These are phyloP conservation scores for Petromus typicus DNA, from an alignment of 2,113 vertebrate species.

Conservation along the genomic window DNA sequence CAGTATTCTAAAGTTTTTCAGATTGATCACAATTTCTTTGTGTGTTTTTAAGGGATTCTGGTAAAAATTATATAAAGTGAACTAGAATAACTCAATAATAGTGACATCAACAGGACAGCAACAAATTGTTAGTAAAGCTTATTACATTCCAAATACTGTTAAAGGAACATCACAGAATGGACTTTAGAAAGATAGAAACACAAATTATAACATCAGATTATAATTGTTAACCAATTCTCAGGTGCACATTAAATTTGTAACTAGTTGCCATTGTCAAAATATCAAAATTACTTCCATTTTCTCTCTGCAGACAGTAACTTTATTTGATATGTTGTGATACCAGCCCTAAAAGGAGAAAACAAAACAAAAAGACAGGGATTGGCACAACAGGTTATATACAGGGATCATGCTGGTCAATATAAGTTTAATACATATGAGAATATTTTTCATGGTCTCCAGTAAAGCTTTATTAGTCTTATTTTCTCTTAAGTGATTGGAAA, in stretches of 20 bases:
- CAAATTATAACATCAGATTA: not conserved
- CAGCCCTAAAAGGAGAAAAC: not conserved
- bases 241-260: not conserved
- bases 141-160: not conserved
- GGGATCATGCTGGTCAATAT: not conserved
- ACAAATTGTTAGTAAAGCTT: not conserved
- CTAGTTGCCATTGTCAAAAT: not conserved
- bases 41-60: not conserved
- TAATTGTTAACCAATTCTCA: not conserved
- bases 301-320: not conserved
- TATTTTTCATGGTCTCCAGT: not conserved
- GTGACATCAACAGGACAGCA: not conserved
- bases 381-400: not conserved
- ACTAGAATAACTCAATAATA: not conserved
- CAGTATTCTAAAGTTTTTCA: not conserved
- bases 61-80: not conserved
- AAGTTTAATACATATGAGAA: not conserved
- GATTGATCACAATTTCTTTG: not conserved
- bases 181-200: not conserved
- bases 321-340: not conserved
- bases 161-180: not conserved
- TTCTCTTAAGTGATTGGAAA: conserved; percentile 24
- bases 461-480: not conserved
- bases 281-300: conserved; percentile 2
- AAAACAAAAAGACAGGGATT: not conserved